Conservation (phyloP, 2,797 vertebrate genomes). For the Heterohyrax brucei region DNA sequence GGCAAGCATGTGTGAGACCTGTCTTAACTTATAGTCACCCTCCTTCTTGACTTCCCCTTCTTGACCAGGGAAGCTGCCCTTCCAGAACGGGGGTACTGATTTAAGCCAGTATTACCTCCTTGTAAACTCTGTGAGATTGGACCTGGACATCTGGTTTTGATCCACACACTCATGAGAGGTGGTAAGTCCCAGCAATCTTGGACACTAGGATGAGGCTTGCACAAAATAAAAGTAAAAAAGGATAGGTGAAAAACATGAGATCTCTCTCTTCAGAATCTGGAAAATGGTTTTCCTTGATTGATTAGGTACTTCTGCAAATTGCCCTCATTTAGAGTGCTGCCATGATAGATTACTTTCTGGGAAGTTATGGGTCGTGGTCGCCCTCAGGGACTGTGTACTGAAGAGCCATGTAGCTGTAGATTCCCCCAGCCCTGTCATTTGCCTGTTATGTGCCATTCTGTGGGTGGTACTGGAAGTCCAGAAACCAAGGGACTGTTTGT, state of each 20-base stretch:
- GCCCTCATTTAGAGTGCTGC: neutral
- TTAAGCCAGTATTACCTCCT: slow-evolving; percentile 79
- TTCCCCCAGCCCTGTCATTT: neutral
- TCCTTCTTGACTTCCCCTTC: neutral
- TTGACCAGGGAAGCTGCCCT: slow-evolving; percentile 79
- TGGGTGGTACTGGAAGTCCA: neutral
- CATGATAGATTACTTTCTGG: slow-evolving; percentile 7
- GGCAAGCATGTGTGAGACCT: slow-evolving; percentile 75
- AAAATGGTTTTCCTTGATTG: neutral
- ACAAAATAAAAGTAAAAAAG: slow-evolving; percentile 23
- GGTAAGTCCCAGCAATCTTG: slow-evolving; percentile 68
- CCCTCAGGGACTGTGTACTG: neutral
- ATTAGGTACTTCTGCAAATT: neutral
- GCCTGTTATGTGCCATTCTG: neutral
- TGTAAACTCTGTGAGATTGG: slow-evolving; percentile 57
- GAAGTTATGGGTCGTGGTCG: neutral
- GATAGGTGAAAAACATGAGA: neutral
- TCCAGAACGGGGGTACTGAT: slow-evolving; percentile 76
- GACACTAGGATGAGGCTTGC: slow-evolving; percentile 46
- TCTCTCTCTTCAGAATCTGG: slow-evolving; percentile 22
- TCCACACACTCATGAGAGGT: slow-evolving; percentile 49
- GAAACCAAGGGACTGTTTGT: neutral
- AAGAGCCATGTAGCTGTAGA: neutral
- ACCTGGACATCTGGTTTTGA: slow-evolving; percentile 84
- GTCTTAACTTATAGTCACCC: slow-evolving; percentile 9